A percentile compares a stretch with the other conserved stretches of the same genome.
Conservation (phyloP, 1,140 invertebrate species). For the Dinoponera quadriceps region DNA sequence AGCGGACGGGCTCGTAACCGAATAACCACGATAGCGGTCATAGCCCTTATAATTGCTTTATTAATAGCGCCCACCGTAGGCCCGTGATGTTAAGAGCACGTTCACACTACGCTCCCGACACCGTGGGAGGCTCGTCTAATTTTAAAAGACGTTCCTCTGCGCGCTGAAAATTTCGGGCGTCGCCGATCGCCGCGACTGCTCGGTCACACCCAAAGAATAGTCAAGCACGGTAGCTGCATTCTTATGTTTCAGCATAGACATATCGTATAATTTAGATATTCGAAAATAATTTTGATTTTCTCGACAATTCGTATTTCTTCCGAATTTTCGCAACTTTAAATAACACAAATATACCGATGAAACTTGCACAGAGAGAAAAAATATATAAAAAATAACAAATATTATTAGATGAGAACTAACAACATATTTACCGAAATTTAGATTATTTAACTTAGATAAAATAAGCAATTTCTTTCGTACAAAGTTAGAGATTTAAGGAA, state of each 20-base stretch:
- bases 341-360: too few relatives aligned
- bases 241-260: neutral
- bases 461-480: too few relatives aligned
- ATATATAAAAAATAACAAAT: too few relatives aligned
- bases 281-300: neutral
- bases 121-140: constrained; percentile 69
- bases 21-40: constrained; percentile 56
- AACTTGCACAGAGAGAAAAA: too few relatives aligned
- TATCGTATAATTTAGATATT: neutral
- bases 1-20: constrained; percentile 29
- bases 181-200: constrained; percentile 9
- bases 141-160: constrained; percentile 63
- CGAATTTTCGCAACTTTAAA: too few relatives aligned
- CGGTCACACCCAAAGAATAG: neutral
- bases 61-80: constrained; percentile 65
- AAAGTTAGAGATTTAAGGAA: too few relatives aligned
- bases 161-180: constrained; percentile 40
- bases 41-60: constrained; percentile 75
- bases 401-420: too few relatives aligned
- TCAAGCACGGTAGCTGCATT: neutral
- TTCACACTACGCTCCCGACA: constrained; percentile 30
- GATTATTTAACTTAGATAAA: too few relatives aligned
- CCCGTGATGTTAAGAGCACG: constrained; percentile 62
- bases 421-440: too few relatives aligned
- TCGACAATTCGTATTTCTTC: neutral